Base-by-base conservation (phyloP, 2,888 invertebrate genomes). In the Osedax fenrisi region DNA sequence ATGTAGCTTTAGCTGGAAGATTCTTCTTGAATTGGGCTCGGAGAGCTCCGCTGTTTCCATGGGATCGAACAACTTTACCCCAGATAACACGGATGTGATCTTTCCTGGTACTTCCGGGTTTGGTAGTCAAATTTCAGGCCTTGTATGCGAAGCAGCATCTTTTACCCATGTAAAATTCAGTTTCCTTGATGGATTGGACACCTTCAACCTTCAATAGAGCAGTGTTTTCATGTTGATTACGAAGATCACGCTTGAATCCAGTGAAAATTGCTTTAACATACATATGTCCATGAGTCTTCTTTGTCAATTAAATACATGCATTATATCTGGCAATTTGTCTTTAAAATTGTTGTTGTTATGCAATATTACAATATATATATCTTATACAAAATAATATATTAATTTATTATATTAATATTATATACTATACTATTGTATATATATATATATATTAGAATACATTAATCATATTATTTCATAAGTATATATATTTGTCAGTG, bases 211-310 rank as follows among this genome's bases (percentile, higher is more conserved):
- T 94, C 77, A 98, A 87, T 24, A 98, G 89, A 24, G 97, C 92
- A 76, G 95, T 96, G 87, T 92, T 92, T 87, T 97, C 97, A 82
- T 94, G 92, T 86, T 99, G 98, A 85, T 96, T 97, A 80, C 97
- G 90, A 78, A 94, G 89, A 78, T 96, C 96, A 81, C 98, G 90
- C 86, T 94, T 95, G 84, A 86, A 89, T 59, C 89, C 89, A 79
- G 94, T 93, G 87, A 97, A 97, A 74, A 96, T 91, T 62, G 94
- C 95, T 86, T 95, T 95, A n/a, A 93, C 92, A 83, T 95, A 97
- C 70, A 97, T 41, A 41, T n/a, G n/a, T n/a, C n/a, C n/a, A n/a
- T n/a, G n/a, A n/a, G n/a, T n/a, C n/a, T n/a, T n/a, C n/a, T n/a
- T n/a, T n/a, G n/a, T n/a, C n/a, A n/a, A n/a, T n/a, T n/a, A n/a